phyloP scores from a whole-genome alignment of 2,888 invertebrate genomes.

The Ernsta delagoae region DNA sequence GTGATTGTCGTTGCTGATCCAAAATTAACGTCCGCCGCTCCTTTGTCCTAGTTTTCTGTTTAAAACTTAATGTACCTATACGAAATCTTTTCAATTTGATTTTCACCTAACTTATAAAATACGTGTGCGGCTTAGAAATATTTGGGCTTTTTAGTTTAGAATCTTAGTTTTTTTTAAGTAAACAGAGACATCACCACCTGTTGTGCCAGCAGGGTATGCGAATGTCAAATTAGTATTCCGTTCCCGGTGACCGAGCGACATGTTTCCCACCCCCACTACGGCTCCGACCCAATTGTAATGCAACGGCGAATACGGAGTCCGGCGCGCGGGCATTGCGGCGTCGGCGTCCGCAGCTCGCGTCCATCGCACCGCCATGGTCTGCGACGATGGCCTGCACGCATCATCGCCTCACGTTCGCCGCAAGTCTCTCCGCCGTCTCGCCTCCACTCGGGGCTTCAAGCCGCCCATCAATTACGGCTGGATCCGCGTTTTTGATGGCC shows the following conservation, averaged over 20 bases:
- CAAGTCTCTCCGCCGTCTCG: constrained; percentile 79
- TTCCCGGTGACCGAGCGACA: constrained; percentile 79
- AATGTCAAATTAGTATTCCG: constrained; percentile 55
- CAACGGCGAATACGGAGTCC: constrained; percentile 68
- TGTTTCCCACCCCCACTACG: constrained; percentile 83
- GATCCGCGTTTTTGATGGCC: constrained; percentile 86
- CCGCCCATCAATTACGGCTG: constrained; percentile 80
- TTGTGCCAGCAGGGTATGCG: constrained; percentile 15
- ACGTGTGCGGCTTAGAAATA: background rate
- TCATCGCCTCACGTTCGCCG: constrained; percentile 76
- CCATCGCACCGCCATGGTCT: constrained; percentile 73
- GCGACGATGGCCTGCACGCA: constrained; percentile 77
- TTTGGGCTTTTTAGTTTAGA: background rate
- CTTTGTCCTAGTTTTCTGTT: constrained; percentile 40
- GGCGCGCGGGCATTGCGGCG: constrained; percentile 59
- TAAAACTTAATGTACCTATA: too few relatives aligned
- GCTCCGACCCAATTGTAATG: constrained; percentile 80
- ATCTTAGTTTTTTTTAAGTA: background rate
- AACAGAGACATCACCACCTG: background rate
- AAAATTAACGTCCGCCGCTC: constrained; percentile 44
- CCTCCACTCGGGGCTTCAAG: constrained; percentile 80
- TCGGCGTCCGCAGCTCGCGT: constrained; percentile 61
- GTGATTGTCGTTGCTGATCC: constrained; percentile 73
- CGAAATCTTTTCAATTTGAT: constrained; percentile 4
- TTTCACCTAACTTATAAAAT: too few relatives aligned